A percentile compares a stretch with the other conserved stretches of the same genome.
phyloP scores from a whole-genome alignment of 2,113 vertebrate species.

The Podarcis muralis region DNA sequence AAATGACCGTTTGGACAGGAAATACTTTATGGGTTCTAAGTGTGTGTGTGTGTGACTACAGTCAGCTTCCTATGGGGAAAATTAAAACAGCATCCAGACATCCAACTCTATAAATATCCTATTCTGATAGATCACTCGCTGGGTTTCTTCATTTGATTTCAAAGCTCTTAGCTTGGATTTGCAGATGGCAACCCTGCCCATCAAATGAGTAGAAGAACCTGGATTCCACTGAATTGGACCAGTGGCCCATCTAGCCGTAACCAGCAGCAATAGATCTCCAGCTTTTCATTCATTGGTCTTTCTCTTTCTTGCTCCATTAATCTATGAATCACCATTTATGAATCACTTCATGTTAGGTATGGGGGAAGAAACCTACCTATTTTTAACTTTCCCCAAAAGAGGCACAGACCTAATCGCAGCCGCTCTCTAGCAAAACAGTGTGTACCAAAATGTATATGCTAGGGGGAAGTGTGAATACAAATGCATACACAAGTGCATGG shows the following conservation, averaged over 20 bases:
- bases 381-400: too few species aligned
- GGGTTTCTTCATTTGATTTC: constrained; percentile 5
- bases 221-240: not conserved
- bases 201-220: not conserved
- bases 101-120: constrained; percentile 45
- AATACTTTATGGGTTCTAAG: constrained; percentile 52
- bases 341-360: not conserved
- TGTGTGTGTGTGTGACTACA: constrained; percentile 31
- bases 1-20: constrained; percentile 52
- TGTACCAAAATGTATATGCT: not conserved
- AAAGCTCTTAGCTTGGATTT: not conserved
- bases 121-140: not conserved
- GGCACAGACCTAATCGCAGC: too few species aligned
- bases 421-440: too few species aligned
- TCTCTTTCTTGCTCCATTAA: not conserved
- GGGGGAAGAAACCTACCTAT: too few species aligned
- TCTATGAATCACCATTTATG: not conserved
- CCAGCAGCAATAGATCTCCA: not conserved
- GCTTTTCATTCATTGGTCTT: not conserved
- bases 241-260: not conserved
- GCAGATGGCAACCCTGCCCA: not conserved
- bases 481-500: too few species aligned
- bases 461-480: too few species aligned
- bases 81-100: constrained; percentile 51
- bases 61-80: constrained; percentile 49